A percentile compares a stretch with the other conserved stretches of the same genome.
Evolutionary conservation across 2,113 vertebrate genomes (phyloP).

Genomic region (Oxyura jamaicensis): DNA sequence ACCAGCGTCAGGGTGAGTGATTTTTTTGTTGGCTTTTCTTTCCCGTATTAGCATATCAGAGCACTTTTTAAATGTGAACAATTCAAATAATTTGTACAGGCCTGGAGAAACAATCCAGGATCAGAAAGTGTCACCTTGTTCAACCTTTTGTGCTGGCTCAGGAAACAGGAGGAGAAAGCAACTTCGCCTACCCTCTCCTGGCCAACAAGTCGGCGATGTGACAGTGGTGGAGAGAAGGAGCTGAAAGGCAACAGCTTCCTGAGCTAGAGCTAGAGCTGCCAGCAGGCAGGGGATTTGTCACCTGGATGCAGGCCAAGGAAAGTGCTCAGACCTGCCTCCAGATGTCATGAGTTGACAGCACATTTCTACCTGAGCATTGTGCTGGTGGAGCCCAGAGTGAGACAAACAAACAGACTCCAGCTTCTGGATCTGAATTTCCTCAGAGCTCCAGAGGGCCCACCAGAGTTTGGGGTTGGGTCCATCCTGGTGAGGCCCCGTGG

Average conservation of each 20-base stretch:
- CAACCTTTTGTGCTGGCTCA: not conserved
- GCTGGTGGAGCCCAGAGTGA: not conserved
- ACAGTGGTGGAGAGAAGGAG: not conserved
- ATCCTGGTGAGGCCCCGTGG: not conserved
- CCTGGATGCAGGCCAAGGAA: not conserved
- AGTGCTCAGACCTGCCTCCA: not conserved
- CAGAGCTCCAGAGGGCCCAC: not conserved
- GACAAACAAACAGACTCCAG: not conserved
- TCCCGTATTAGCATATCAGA: not conserved
- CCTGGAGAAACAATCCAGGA: not conserved
- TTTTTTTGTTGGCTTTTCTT: not conserved
- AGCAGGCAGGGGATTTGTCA: not conserved
- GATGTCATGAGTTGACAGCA: not conserved
- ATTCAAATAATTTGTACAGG: not conserved
- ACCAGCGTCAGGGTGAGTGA: no score
- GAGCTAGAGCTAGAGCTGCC: not conserved
- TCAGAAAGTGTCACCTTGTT: not conserved
- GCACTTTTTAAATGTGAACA: not conserved
- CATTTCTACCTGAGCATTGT: rapidly evolving
- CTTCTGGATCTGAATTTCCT: not conserved
- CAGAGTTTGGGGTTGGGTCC: not conserved
- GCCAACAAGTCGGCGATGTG: not conserved
- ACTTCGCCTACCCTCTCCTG: not conserved
- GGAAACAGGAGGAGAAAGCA: not conserved
- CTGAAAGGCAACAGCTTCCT: not conserved